phyloP scores from a whole-genome alignment of 2,113 vertebrate species.

The Amblyopsis rosae region DNA sequence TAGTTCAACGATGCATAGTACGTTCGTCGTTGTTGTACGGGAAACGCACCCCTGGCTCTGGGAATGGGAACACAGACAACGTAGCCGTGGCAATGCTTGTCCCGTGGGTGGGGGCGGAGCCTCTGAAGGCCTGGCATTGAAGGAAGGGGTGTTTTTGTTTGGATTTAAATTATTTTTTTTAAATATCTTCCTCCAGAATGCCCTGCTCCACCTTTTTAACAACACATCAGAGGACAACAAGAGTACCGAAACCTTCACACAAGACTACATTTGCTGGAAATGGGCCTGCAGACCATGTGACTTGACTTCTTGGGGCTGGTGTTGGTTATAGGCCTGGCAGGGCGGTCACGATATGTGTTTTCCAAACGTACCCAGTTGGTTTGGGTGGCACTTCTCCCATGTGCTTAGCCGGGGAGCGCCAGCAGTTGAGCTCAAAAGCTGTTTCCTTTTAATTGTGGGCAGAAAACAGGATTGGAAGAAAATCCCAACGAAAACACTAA shows the following conservation, averaged over 20 bases:
- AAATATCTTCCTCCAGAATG: no score
- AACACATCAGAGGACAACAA: conserved; percentile 18
- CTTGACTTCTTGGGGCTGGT: conserved; percentile 6
- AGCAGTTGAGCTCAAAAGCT: conserved; percentile 55
- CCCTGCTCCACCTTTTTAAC: background rate
- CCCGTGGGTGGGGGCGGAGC: no score
- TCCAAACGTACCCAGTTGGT: conserved; percentile 13
- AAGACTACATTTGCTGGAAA: conserved; percentile 11
- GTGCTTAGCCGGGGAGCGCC: conserved; percentile 35
- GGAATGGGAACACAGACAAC: no score
- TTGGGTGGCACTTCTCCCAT: conserved; percentile 11
- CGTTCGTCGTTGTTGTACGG: no score
- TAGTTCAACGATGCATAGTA: no score
- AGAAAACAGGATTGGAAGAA: conserved; percentile 54
- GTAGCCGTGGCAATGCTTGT: no score
- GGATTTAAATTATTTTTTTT: no score
- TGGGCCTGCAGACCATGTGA: conserved; percentile 13
- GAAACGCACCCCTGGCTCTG: no score
- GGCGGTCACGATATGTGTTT: conserved; percentile 21
- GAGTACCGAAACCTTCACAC: conserved; percentile 29
- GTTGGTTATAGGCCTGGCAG: conserved; percentile 24
- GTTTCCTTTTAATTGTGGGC: conserved; percentile 68
- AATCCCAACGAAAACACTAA: conserved; percentile 67
- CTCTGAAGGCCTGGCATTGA: no score
- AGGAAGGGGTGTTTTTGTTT: no score